A percentile compares a stretch with the other conserved stretches of the same genome.
Conservation (phyloP, 2,797 vertebrate genomes). For the Menidia menidia region DNA sequence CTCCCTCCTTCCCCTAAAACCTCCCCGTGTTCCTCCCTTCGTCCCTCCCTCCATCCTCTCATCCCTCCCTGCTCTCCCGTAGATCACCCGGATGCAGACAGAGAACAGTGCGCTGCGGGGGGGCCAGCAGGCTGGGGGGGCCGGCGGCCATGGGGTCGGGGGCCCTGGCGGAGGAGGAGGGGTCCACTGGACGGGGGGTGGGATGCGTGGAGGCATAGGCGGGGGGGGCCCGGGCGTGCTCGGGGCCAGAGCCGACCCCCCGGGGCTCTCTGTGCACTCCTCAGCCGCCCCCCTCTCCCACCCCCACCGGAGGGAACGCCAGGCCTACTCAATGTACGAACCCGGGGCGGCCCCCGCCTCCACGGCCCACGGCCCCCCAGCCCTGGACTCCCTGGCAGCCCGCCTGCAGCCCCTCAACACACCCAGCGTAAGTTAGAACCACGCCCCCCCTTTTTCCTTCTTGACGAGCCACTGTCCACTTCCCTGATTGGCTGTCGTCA, state of each 20-base stretch:
- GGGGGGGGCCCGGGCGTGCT: conserved; percentile 64
- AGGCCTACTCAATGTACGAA: conserved; percentile 98
- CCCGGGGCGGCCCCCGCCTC: conserved; percentile 88
- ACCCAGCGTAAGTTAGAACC: conserved; percentile 87
- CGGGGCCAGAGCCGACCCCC: conserved; percentile 63
- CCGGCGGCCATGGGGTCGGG: conserved; percentile 74
- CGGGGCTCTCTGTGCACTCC: conserved; percentile 62
- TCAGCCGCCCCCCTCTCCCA: conserved; percentile 65
- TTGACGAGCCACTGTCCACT: conserved; percentile 7
- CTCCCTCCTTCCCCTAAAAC: conserved; percentile 50
- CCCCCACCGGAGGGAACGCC: conserved; percentile 89
- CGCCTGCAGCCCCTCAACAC: conserved; percentile 92
- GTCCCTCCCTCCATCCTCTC: conserved; percentile 55
- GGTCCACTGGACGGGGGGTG: conserved; percentile 68
- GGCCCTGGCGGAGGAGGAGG: conserved; percentile 70
- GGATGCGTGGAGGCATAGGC: conserved; percentile 73
- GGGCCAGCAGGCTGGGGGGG: conserved; percentile 88
- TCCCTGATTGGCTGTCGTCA: conserved; percentile 53
- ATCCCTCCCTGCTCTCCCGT: conserved; percentile 76
- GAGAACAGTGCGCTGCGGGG: conserved; percentile 93
- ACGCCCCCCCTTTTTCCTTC: conserved; percentile 20
- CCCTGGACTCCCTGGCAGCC: conserved; percentile 89
- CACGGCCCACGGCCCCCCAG: conserved; percentile 87
- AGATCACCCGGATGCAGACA: conserved; percentile 97
- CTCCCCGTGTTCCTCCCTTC: conserved; percentile 58